A percentile compares a stretch with the other conserved stretches of the same genome.
These are phyloP conservation scores for Rynchops niger DNA, from an alignment of 2,113 vertebrate genomes.

Conservation along the genomic window DNA sequence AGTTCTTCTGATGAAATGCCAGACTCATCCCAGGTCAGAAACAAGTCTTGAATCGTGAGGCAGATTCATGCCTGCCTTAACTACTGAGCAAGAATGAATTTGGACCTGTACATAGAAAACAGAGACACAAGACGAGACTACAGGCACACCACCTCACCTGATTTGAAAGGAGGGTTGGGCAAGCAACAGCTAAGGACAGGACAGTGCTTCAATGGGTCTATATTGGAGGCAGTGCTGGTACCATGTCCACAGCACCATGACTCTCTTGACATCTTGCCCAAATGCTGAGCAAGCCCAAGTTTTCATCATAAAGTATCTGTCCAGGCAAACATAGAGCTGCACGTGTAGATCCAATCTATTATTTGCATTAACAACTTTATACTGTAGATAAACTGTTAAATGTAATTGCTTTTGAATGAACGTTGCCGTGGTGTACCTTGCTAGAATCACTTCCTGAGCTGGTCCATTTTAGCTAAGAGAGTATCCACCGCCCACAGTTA, in stretches of 20 bases:
- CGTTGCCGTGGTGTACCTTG: fast-evolving
- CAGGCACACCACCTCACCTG: background rate
- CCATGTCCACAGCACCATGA: background rate
- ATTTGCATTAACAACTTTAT: background rate
- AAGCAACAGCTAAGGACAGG: background rate
- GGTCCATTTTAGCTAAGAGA: background rate
- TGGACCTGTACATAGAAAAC: background rate
- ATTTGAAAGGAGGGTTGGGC: background rate
- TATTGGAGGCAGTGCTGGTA: background rate
- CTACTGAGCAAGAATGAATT: background rate
- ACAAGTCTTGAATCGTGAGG: background rate
- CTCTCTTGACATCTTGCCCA: background rate
- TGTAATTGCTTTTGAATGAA: background rate
- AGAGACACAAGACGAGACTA: background rate
- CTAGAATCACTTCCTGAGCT: background rate
- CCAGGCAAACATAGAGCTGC: background rate
- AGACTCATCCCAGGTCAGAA: background rate
- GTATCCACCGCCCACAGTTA: background rate
- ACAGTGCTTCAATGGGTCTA: background rate
- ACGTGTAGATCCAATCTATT: background rate
- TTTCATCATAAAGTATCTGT: background rate
- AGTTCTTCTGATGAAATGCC: background rate
- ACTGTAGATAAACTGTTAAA: background rate
- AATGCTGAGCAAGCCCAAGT: background rate
- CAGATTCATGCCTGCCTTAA: background rate